These are phyloP conservation scores for Penelope pileata DNA, from an alignment of 2,113 vertebrate genomes.

Conservation along the genomic window DNA sequence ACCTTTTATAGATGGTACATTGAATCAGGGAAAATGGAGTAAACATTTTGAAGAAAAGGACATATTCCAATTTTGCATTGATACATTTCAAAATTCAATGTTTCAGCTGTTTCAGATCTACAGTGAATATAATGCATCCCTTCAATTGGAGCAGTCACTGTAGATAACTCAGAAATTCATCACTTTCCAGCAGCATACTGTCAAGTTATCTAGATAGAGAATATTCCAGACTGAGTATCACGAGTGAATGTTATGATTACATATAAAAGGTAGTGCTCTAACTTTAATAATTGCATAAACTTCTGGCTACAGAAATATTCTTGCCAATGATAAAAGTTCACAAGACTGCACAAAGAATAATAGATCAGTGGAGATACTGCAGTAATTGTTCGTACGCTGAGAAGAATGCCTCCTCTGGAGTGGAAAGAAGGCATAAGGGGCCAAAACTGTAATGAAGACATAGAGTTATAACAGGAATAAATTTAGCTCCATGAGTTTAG, in stretches of 20 bases:
- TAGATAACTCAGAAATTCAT: background rate
- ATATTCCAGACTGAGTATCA: background rate
- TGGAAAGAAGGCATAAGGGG: conserved; percentile 54
- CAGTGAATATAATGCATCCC: background rate
- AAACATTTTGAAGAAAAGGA: background rate
- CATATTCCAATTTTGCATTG: background rate
- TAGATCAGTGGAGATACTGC: background rate
- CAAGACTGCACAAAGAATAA: background rate
- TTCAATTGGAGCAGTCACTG: background rate
- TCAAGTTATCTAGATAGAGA: background rate
- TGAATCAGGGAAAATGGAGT: background rate
- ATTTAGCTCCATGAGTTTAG: conserved; percentile 68
- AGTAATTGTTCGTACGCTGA: background rate
- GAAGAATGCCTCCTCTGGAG: conserved; percentile 35
- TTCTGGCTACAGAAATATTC: background rate
- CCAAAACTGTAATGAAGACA: conserved; percentile 64
- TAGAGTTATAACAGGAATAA: conserved; percentile 61
- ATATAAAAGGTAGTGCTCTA: background rate
- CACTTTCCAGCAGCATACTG: background rate
- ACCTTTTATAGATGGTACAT: background rate
- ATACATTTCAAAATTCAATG: background rate
- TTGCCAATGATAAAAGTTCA: background rate
- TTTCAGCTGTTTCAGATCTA: background rate
- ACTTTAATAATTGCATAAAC: background rate
- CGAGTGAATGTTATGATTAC: background rate